These are phyloP conservation scores for Eulemur albifrons DNA, from an alignment of 2,797 vertebrate genomes.

Conservation along the genomic window DNA sequence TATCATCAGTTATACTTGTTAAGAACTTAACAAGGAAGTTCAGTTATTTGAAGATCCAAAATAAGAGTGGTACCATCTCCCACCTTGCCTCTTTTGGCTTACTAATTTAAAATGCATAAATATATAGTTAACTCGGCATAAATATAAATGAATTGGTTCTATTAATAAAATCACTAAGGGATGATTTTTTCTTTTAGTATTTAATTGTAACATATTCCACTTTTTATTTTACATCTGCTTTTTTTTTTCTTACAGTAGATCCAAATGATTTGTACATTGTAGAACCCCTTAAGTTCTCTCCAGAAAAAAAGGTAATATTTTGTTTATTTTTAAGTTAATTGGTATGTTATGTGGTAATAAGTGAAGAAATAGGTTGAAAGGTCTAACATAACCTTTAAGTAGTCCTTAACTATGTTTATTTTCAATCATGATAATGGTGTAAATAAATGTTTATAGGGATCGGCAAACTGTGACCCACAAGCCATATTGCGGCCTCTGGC, in stretches of 20 bases:
- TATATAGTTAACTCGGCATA: not conserved
- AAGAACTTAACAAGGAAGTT: not conserved
- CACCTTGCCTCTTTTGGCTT: not conserved
- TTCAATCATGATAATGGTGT: not conserved
- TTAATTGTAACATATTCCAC: not conserved
- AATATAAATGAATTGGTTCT: not conserved
- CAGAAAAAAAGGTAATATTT: slow-evolving; percentile 97
- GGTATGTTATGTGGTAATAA: not conserved
- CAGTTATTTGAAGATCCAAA: not conserved
- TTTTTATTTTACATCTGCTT: slow-evolving; percentile 83
- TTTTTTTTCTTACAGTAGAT: slow-evolving; percentile 90
- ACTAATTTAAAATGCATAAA: not conserved
- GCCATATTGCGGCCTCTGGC: not conserved
- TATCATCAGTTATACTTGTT: not conserved
- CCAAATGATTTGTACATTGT: slow-evolving; percentile 99
- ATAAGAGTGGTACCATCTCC: not conserved
- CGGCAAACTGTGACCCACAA: not conserved
- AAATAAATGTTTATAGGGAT: not conserved
- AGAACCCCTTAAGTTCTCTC: slow-evolving; percentile 98
- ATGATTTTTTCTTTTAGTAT: not conserved
- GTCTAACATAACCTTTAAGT: not conserved
- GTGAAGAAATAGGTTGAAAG: slow-evolving; percentile 15
- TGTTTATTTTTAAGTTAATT: slow-evolving; percentile 70
- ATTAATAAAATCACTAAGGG: not conserved
- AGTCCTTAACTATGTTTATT: slow-evolving; percentile 4